Percentiles rank a stretch among this genome's conserved stretches.
These are phyloP conservation scores for Hyphantria cunea DNA, from an alignment of 1,140 invertebrate genomes.

Conservation along the genomic window DNA sequence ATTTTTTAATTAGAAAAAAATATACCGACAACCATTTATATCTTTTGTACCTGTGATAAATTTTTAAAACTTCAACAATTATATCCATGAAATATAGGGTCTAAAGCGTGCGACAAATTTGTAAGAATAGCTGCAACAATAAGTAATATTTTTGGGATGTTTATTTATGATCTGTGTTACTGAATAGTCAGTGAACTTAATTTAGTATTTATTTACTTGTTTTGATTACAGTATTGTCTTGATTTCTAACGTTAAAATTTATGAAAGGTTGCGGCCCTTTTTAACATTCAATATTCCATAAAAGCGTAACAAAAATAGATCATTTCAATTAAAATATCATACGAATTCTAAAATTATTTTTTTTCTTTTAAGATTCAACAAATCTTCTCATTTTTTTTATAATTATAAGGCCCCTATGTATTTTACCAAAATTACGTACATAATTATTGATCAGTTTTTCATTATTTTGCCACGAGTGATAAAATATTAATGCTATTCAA, in stretches of 20 bases:
- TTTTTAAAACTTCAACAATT: too few species aligned
- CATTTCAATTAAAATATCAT: slow-evolving; percentile 66
- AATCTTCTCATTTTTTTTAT: slow-evolving; percentile 47
- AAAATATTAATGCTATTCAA: slow-evolving; percentile 17
- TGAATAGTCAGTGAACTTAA: too few species aligned
- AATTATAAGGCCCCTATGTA: slow-evolving; percentile 67
- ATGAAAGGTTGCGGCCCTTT: slow-evolving; percentile 30
- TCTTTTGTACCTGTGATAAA: too few species aligned
- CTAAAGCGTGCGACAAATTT: background rate
- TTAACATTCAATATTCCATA: slow-evolving; percentile 58
- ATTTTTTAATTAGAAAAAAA: too few species aligned
- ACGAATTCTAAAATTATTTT: slow-evolving; percentile 66
- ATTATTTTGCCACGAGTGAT: slow-evolving; percentile 52
- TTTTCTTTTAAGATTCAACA: slow-evolving; percentile 56
- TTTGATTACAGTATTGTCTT: background rate
- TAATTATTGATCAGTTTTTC: slow-evolving; percentile 30
- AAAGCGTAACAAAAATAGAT: slow-evolving; percentile 79
- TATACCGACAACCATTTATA: too few species aligned
- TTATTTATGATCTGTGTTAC: too few species aligned
- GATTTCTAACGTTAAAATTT: slow-evolving; percentile 19
- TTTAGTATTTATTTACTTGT: too few species aligned
- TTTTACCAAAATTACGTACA: slow-evolving; percentile 68
- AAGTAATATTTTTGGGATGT: too few species aligned
- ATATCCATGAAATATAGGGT: too few species aligned
- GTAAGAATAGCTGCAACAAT: too few species aligned